These are phyloP conservation scores for Arothron firmamentum DNA, from an alignment of 2,113 vertebrate genomes.

Conservation along the genomic window DNA sequence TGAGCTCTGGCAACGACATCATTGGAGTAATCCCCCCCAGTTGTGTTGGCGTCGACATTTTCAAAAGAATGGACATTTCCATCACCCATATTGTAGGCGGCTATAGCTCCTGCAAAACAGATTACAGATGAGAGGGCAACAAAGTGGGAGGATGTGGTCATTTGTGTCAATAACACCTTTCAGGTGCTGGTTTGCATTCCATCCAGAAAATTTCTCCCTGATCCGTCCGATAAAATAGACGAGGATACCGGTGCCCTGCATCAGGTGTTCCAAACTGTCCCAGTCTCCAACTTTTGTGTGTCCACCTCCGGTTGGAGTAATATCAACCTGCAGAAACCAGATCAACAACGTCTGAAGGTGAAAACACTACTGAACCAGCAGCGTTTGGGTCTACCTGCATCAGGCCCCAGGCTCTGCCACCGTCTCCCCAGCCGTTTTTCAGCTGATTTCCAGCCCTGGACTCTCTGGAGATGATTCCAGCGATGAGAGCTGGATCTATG, in stretches of 20 bases:
- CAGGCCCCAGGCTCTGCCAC: constrained; percentile 31
- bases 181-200: constrained; percentile 30
- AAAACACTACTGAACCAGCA: background rate
- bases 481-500: constrained; percentile 50
- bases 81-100: constrained; percentile 52
- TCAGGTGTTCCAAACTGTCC: constrained; percentile 41
- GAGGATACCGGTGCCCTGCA: constrained; percentile 30
- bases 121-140: background rate
- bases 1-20: constrained; percentile 59
- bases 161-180: constrained; percentile 39
- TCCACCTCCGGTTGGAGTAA: constrained; percentile 7
- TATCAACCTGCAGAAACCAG: constrained; percentile 36
- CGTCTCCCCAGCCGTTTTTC: constrained; percentile 21
- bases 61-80: background rate
- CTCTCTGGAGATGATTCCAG: constrained; percentile 64
- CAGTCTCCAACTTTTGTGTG: background rate
- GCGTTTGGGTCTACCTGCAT: constrained; percentile 52
- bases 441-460: constrained; percentile 52
- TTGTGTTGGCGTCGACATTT: constrained; percentile 3
- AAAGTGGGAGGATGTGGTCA: background rate
- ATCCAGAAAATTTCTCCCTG: background rate
- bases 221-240: constrained; percentile 7
- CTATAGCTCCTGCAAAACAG: constrained; percentile 33
- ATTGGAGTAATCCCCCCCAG: constrained; percentile 45
- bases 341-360: background rate